Base-by-base conservation (phyloP, 2,113 vertebrate species). In the Oophaga pumilio region DNA sequence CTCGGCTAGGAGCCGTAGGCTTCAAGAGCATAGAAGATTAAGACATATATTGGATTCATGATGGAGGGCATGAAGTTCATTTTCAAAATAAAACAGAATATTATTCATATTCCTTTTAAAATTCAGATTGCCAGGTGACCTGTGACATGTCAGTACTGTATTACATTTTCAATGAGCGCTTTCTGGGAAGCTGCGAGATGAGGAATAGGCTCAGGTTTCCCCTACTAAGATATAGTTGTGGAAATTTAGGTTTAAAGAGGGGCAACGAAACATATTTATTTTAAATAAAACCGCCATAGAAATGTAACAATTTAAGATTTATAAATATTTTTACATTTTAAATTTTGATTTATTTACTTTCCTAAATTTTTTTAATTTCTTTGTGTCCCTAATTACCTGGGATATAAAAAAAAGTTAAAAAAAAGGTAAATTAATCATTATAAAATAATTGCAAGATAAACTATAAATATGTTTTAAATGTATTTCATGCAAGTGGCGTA, bases 11-110 rank as follows among this genome's bases (percentile, higher is more conserved):
- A 96, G 96, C 96, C 94, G 95, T 95, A 96, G 94, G 97, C 95
- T 98, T 97, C 97, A 97, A 97, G 97, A 97, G 96, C 97, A 96
- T 93, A 94, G 96, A 97, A 99, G 97, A 99, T 99, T 98, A 99
- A 99, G 98, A 99, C 98, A 98, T 97, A 99, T 99, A 99, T 99
- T 99, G 98, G 97, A 98, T 99, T 98, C 96, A 99, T 98, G 98
- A 99, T 99, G 97, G 98, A 97, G 98, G 98, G 97, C 98, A 99
- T 95, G 97, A 97, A 98, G 98, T 99, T 99, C 98, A 99, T 99
- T 99, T 99, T 99, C 95, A 97, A 99, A 99, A 98, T 98, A 99
- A 99, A 99, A 99, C 97, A 97, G 97, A 98, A 99, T 98, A 99
- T 99, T 99, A 99, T 99, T 99, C 98, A 98, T 97, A 98, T 96